A percentile compares a stretch with the other conserved stretches of the same genome.
phyloP scores from a whole-genome alignment of 2,113 vertebrate species.

The Enhydra lutris region DNA sequence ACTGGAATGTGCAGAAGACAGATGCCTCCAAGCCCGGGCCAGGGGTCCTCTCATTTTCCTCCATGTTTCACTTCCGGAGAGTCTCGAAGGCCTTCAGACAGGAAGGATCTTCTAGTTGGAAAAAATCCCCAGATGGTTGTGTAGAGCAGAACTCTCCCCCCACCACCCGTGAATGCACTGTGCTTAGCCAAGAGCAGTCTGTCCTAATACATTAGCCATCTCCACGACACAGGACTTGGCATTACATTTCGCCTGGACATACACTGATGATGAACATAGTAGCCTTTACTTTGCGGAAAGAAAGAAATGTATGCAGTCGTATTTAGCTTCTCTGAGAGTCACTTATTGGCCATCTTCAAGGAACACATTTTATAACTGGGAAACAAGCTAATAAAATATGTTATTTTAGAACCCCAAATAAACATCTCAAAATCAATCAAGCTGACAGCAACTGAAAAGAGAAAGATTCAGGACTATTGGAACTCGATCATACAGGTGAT shows the following conservation, averaged over 20 bases:
- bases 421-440: background rate
- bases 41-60: background rate
- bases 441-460: background rate
- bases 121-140: background rate
- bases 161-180: accelerated
- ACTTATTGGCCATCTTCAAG: background rate
- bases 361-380: background rate
- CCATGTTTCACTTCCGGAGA: background rate
- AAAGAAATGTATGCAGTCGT: background rate
- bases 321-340: background rate
- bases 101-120: background rate
- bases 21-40: background rate
- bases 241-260: background rate
- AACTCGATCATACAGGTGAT: background rate
- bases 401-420: background rate
- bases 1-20: background rate
- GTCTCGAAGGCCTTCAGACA: background rate
- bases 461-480: background rate
- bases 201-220: background rate
- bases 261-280: background rate
- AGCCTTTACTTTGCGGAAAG: background rate
- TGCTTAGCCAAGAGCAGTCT: background rate
- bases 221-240: background rate
- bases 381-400: constrained; percentile 6
- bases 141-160: background rate